phyloP scores from a whole-genome alignment of 2,888 invertebrate species.

The Sepioteuthis lessoniana region DNA sequence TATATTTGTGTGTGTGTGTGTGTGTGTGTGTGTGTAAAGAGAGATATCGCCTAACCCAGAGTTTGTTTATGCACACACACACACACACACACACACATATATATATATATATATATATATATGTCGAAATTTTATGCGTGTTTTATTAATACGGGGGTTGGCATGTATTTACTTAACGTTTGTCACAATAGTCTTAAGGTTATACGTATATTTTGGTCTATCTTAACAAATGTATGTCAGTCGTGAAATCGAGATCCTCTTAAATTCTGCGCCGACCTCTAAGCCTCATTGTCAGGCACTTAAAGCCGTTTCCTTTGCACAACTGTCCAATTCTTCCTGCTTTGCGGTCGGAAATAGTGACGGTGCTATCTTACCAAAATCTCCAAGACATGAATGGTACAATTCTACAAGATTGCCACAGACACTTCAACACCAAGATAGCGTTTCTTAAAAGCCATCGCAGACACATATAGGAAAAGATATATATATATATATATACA shows the following conservation, averaged over 20 bases:
- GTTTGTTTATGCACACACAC: not conserved
- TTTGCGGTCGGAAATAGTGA: constrained; percentile 33
- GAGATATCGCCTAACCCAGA: too few species aligned
- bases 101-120: not conserved
- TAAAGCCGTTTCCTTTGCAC: not conserved
- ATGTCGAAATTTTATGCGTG: not conserved
- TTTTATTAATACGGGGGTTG: not conserved
- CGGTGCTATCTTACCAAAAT: not conserved
- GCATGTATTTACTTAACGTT: not conserved
- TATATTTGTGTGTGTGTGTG: not conserved
- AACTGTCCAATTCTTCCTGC: constrained; percentile 20
- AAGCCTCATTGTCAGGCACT: constrained; percentile 20
- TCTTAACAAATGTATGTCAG: not conserved
- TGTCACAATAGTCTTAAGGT: not conserved
- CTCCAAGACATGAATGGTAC: constrained; percentile 1
- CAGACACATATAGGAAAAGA: not conserved
- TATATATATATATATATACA: not conserved
- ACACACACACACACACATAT: not conserved
- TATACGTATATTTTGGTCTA: not conserved
- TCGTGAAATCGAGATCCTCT: not conserved
- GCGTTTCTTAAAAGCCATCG: not conserved
- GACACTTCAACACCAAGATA: constrained; percentile 10
- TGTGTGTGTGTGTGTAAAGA: too few species aligned
- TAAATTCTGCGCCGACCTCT: not conserved
- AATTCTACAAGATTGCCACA: not conserved